Conservation (phyloP, 2,797 vertebrate species). For the Pagetopsis macropterus region DNA sequence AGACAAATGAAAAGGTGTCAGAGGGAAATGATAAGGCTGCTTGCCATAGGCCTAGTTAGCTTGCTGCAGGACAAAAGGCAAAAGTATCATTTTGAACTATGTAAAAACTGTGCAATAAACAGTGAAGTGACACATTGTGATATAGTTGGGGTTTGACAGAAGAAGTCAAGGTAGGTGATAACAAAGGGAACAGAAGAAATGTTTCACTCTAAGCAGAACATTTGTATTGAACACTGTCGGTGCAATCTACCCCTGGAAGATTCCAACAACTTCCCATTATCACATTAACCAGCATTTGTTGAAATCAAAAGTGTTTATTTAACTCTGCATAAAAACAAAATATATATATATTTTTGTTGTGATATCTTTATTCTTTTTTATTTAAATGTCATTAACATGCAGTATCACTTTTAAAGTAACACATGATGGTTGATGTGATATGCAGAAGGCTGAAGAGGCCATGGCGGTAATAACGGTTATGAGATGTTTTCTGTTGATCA, state of each 20-base stretch:
- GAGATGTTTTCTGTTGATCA: neutral
- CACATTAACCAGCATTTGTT: neutral
- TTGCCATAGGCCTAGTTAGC: conserved; percentile 29
- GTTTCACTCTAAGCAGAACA: neutral
- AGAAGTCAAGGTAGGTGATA: neutral
- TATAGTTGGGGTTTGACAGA: conserved; percentile 1
- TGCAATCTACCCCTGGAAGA: neutral
- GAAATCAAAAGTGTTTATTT: no score
- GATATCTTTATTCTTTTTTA: neutral
- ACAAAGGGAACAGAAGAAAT: neutral
- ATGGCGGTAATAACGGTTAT: neutral
- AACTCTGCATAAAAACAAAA: neutral
- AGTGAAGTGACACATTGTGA: conserved; percentile 65
- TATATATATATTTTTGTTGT: neutral
- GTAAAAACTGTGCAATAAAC: conserved; percentile 67
- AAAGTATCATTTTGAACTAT: conserved; percentile 42
- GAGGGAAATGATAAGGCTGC: conserved; percentile 33
- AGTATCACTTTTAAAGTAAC: neutral
- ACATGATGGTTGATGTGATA: neutral
- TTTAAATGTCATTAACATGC: neutral
- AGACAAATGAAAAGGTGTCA: conserved; percentile 20
- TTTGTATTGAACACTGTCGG: neutral
- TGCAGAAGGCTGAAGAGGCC: conserved; percentile 6
- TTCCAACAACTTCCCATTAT: conserved; percentile 5
- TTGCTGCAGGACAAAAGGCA: neutral